Percentiles rank a stretch among this genome's conserved stretches.
Conservation (phyloP, 2,888 invertebrate species). For the Dryocosmus kuriphilus region DNA sequence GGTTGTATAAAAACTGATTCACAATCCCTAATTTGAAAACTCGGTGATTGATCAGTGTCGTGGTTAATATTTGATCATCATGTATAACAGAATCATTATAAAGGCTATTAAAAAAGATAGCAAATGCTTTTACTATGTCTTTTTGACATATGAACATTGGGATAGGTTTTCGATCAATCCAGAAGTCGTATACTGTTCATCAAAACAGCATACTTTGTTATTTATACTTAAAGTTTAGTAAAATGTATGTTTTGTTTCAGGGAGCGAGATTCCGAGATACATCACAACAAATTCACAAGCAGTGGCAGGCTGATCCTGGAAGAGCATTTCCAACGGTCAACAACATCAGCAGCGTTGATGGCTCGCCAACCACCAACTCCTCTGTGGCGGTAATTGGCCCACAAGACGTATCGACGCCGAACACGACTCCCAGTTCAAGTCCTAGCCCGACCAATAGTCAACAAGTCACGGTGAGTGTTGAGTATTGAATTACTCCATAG, state of each 20-base stretch:
- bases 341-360: slow-evolving; percentile 58
- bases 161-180: too few species aligned
- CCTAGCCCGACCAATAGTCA: slow-evolving; percentile 74
- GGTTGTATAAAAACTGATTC: too few species aligned
- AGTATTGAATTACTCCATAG: background rate
- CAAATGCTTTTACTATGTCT: too few species aligned
- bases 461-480: slow-evolving; percentile 69
- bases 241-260: slow-evolving; percentile 57
- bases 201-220: too few species aligned
- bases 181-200: too few species aligned
- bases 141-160: too few species aligned
- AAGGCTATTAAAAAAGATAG: too few species aligned
- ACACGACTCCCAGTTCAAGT: slow-evolving; percentile 74
- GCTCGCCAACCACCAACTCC: slow-evolving; percentile 55
- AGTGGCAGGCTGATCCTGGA: slow-evolving; percentile 80
- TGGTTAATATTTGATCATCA: too few species aligned
- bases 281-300: slow-evolving; percentile 86
- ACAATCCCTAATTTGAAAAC: too few species aligned
- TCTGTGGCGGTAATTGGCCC: slow-evolving; percentile 57
- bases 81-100: too few species aligned
- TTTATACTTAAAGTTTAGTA: background rate
- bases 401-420: slow-evolving; percentile 67
- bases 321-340: slow-evolving; percentile 75
- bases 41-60: too few species aligned
- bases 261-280: slow-evolving; percentile 86